Evolutionary conservation across 1,140 invertebrate species (phyloP), one percentile per base, ranked within the genome.

Genomic region (Euwallacea fornicatus): DNA sequence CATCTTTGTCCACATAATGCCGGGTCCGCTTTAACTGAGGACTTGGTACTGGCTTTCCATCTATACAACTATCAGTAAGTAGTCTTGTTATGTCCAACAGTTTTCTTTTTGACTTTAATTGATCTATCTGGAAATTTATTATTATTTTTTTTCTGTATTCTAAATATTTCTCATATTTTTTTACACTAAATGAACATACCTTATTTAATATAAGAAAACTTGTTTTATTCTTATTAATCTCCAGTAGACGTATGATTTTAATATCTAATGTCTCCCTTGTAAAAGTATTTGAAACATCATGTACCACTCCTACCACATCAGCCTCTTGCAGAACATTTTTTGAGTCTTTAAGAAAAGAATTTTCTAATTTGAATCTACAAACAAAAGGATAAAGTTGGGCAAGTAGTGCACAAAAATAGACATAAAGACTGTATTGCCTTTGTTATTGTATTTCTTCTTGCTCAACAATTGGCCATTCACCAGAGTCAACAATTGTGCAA

Each of bases 201-300:
- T 98, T 98, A 78, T 97, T 98, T 2, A 98, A 79, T 55, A 97
- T 86, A 6, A 98, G 83, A 78, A 98, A 88, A 74, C 90, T 88
- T 11, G 90, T 87, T 76, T 89, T 88, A 44, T 87, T 78, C 66
- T 85, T 79, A 78, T 89, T 83, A 54, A 85, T 76, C 78, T 88
- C 83, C 6, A 97, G 80, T 16, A 94, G 82, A 43, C 88, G 81
- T 0, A 95, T 74, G 0, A 96, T 83, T 82, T 90, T 88, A 6
- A 83, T 76, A 82, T 93, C 88, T 7, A 97, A 81, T 50, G 77
- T 83, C 54, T 90, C 83, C 67, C 89, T 87, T 0, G 86, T 88
- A 79, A 85, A 89, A n/a, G 80, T 78, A 81, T 92, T 90, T 0
- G 89, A 88, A 8, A 89, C 88, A 85, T 97, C 95, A 79, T 96